Conservation (phyloP, 2,888 invertebrate genomes). For the Silvanus unidentatus region DNA sequence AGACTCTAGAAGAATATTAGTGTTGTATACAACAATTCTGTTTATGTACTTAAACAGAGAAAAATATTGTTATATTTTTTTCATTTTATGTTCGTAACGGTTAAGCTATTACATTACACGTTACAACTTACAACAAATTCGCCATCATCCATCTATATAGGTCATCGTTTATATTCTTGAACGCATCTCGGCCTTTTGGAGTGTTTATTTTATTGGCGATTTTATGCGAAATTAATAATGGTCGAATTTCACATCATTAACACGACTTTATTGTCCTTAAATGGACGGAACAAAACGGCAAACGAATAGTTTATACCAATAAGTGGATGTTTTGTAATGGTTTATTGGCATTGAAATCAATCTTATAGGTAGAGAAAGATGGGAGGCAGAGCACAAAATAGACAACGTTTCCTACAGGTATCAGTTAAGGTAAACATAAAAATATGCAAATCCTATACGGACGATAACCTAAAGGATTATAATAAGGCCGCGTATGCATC, state of each 20-base stretch:
- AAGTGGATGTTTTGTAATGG: too few relatives aligned
- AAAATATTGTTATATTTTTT: slow-evolving; percentile 16
- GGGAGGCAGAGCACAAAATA: too few relatives aligned
- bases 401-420: neutral
- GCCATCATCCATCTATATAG: slow-evolving; percentile 5
- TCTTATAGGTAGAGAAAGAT: too few relatives aligned
- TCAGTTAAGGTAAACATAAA: slow-evolving; percentile 7
- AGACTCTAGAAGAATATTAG: slow-evolving; percentile 4
- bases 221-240: neutral
- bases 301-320: too few relatives aligned
- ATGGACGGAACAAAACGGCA: too few relatives aligned
- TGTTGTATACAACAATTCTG: neutral
- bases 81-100: slow-evolving; percentile 12
- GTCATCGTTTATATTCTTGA: slow-evolving; percentile 2
- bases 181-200: too few relatives aligned
- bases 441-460: slow-evolving; percentile 26
- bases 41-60: neutral
- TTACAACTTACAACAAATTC: too few relatives aligned
- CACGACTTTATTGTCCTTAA: too few relatives aligned
- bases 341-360: too few relatives aligned
- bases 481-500: slow-evolving; percentile 23
- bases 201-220: slow-evolving; percentile 1
- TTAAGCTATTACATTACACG: slow-evolving; percentile 8
- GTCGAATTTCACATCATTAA: too few relatives aligned
- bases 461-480: slow-evolving; percentile 24